Percentiles rank a stretch among this genome's conserved stretches.
Conservation (phyloP, 1,140 invertebrate species). For the Papilio xuthus region DNA sequence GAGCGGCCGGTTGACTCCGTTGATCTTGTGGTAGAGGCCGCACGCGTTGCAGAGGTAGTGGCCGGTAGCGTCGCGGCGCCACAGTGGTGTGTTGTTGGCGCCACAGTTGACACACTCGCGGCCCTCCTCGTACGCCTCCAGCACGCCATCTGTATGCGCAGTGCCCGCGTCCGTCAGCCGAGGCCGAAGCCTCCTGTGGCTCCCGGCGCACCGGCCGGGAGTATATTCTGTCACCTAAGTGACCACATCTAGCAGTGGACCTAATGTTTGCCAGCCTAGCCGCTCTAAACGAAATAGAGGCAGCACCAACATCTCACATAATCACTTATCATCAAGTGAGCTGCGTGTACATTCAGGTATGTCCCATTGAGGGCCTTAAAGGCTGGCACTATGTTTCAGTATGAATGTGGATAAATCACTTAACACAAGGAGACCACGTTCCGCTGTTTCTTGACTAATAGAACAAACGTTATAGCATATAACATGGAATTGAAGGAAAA, state of each 20-base stretch:
- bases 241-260: background rate
- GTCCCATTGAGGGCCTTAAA: background rate
- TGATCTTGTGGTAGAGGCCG: slow-evolving; percentile 97
- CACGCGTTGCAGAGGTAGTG: slow-evolving; percentile 99
- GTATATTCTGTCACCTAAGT: background rate
- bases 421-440: background rate
- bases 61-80: slow-evolving; percentile 96
- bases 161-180: slow-evolving; percentile 43
- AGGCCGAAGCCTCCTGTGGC: background rate
- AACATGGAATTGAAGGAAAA: background rate
- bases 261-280: background rate
- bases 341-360: background rate
- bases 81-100: slow-evolving; percentile 96
- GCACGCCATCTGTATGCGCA: slow-evolving; percentile 84
- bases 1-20: slow-evolving; percentile 95
- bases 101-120: slow-evolving; percentile 98
- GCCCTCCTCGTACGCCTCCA: slow-evolving; percentile 93
- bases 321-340: background rate
- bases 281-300: background rate
- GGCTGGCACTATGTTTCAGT: background rate
- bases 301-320: background rate
- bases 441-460: background rate
- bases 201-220: background rate
- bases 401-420: background rate
- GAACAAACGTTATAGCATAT: background rate